Base-by-base conservation (phyloP, 2,888 invertebrate species). In the Monopis laevigella region DNA sequence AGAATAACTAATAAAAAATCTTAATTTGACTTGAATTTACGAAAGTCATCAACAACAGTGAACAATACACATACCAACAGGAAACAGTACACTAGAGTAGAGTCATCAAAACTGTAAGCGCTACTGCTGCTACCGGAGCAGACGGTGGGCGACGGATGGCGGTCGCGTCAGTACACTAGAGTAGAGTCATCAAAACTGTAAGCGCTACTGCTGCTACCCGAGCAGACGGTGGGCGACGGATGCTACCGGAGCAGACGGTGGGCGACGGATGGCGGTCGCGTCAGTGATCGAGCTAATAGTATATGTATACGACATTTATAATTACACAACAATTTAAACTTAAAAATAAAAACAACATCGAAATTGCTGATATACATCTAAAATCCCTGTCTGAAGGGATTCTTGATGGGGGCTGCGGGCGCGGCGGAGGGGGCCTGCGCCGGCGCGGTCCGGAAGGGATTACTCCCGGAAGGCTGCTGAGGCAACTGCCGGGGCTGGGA, bases 361-460 rank as follows among this genome's bases (percentile, higher is more conserved):
- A 70, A 61, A 32, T 13, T 10, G 34, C 55, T n/a, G n/a, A n/a
- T 43, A 53, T 52, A 48, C 54, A 62, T 67, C 69, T 78, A 86
- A 75, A 90, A 89, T 68, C 90, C 90, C 32, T 36, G 40, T 12
- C 74, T 42, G 49, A 61, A 58, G 51, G 57, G 50, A 49, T 54
- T 51, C 59, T 63, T 42, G 46, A 42, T 41, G 45, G 43, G 24
- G 11, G 41, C 40, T n/a, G 42, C 18, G 7, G 40, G 45, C 29
- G 5, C 29, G 46, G 50, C 29, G 3, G 40, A 10, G 16, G 43
- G 36, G n/a, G 39, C 39, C 8, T 42, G 44, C 51, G 1, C 59
- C 59, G 35, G 38, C 13, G 11, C 44, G 19, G 71, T 66, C 43
- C 77, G 52, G 59, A 78, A 78, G 3, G 78, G 74, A 50, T 75